A percentile compares a stretch with the other conserved stretches of the same genome.
These are phyloP conservation scores for Tribolium castaneum DNA, from an alignment of 1,140 invertebrate genomes.

Conservation along the genomic window DNA sequence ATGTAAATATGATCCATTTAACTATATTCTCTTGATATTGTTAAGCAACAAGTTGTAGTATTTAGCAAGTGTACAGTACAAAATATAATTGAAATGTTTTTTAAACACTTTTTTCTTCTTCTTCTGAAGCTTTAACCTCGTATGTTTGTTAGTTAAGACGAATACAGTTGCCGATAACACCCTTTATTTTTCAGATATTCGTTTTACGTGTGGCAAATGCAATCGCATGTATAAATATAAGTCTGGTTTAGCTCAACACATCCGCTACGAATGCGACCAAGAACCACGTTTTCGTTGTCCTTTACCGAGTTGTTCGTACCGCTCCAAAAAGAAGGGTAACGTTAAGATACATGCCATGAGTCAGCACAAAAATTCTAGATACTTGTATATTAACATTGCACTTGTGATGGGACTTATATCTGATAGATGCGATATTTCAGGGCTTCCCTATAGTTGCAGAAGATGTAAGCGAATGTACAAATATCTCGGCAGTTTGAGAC, in stretches of 20 bases:
- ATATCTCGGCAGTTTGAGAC: slow-evolving; percentile 58
- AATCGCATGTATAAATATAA: slow-evolving; percentile 47
- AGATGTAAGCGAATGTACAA: slow-evolving; percentile 68
- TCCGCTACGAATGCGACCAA: slow-evolving; percentile 68
- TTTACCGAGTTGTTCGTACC: slow-evolving; percentile 5
- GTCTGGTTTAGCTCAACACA: slow-evolving; percentile 57
- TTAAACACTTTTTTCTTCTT: no score
- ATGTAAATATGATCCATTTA: no score
- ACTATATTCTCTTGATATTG: no score
- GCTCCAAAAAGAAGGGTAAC: slow-evolving; percentile 6
- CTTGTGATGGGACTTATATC: background rate
- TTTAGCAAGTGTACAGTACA: no score
- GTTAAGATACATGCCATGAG: slow-evolving; percentile 17
- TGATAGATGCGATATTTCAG: background rate
- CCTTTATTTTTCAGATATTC: slow-evolving; percentile 37
- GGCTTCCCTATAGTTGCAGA: slow-evolving; percentile 54
- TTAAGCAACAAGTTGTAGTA: no score
- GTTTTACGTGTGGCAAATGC: slow-evolving; percentile 51
- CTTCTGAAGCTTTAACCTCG: background rate
- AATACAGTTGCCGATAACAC: background rate
- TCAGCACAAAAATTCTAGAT: slow-evolving; percentile 3
- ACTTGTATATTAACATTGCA: background rate
- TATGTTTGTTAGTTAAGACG: background rate
- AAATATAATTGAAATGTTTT: no score
- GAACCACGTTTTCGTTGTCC: slow-evolving; percentile 66